phyloP scores from a whole-genome alignment of 2,797 vertebrate species.

The Myiotriccus ornatus region DNA sequence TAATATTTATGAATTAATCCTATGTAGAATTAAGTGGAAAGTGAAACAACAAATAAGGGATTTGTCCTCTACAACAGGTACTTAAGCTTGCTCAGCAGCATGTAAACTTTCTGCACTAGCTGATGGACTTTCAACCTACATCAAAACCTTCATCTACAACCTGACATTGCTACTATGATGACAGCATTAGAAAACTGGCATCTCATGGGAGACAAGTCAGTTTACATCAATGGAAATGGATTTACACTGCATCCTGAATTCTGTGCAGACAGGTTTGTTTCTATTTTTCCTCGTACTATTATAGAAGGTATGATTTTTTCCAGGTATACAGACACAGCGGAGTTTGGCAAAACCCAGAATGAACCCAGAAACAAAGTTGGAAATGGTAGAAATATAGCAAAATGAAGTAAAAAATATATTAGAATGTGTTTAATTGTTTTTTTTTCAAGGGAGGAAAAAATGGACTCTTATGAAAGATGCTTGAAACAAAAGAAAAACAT shows the following conservation, averaged over 20 bases:
- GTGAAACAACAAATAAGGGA: not conserved
- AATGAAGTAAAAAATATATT: not conserved
- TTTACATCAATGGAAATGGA: not conserved
- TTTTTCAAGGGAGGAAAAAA: not conserved
- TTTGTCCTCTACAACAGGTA: not conserved
- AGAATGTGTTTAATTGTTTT: rapidly evolving
- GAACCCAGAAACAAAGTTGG: not conserved
- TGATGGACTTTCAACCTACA: not conserved
- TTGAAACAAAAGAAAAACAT: not conserved
- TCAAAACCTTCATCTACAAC: constrained; percentile 16
- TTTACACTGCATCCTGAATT: not conserved
- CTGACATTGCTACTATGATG: not conserved
- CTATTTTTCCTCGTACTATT: not conserved
- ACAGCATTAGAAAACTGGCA: not conserved
- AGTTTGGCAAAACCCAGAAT: not conserved
- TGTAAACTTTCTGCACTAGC: not conserved
- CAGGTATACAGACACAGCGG: not conserved
- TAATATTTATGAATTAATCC: not conserved
- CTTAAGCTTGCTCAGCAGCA: not conserved
- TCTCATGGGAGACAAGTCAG: not conserved
- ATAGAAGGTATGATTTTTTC: not conserved
- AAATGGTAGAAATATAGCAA: not conserved
- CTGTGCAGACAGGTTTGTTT: not conserved
- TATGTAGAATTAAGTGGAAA: not conserved
- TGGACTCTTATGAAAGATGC: not conserved